phyloP scores from a whole-genome alignment of 2,888 invertebrate genomes.

The Sminthurinus aureus region DNA sequence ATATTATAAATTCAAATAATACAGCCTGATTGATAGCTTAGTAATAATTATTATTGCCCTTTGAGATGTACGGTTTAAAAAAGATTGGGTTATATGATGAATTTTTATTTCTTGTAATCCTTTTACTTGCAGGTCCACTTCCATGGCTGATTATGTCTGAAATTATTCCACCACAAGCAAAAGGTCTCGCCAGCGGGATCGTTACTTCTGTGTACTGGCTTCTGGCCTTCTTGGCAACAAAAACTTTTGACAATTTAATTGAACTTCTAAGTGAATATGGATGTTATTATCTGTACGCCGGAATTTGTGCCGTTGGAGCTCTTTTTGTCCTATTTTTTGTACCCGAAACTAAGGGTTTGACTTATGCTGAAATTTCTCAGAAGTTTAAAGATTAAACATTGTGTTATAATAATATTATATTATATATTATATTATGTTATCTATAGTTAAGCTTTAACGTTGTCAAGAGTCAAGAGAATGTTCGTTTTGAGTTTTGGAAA shows the following conservation, averaged over 20 bases:
- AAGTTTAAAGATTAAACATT: slow-evolving; percentile 10
- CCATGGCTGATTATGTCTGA: slow-evolving; percentile 71
- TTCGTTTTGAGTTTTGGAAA: no score
- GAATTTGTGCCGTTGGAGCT: slow-evolving; percentile 45
- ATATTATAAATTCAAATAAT: no score
- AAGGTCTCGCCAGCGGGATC: slow-evolving; percentile 76
- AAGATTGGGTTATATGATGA: no score
- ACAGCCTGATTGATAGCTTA: no score
- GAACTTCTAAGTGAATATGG: slow-evolving; percentile 68
- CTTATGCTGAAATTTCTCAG: slow-evolving; percentile 72
- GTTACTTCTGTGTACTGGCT: slow-evolving; percentile 81
- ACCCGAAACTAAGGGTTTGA: slow-evolving; percentile 85
- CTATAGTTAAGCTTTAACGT: no score
- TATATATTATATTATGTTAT: no score
- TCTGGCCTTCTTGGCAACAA: slow-evolving; percentile 70
- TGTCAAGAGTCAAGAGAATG: no score
- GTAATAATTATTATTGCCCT: no score
- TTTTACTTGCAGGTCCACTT: slow-evolving; percentile 64
- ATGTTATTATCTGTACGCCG: slow-evolving; percentile 52
- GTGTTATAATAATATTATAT: no score
- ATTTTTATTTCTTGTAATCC: background rate
- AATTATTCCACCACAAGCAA: slow-evolving; percentile 75
- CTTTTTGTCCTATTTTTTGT: slow-evolving; percentile 66
- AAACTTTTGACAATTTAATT: slow-evolving; percentile 60
- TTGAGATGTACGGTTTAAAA: no score